These are phyloP conservation scores for Drosophila ercepeae DNA, from an alignment of 1,140 invertebrate species.

Conservation along the genomic window DNA sequence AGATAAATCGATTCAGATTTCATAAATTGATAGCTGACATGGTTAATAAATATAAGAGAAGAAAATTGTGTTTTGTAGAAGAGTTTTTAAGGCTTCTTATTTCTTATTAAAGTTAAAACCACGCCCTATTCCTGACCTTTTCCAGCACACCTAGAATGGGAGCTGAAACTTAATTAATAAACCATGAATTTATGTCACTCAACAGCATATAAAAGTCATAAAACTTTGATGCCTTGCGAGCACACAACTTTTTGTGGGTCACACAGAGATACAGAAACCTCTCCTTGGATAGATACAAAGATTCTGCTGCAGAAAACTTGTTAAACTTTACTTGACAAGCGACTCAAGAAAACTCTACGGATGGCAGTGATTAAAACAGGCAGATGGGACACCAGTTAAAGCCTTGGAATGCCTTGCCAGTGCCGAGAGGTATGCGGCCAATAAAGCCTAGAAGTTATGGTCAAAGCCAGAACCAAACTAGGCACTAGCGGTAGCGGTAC, in stretches of 20 bases:
- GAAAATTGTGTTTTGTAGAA: background rate
- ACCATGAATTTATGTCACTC: conserved; percentile 56
- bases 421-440: conserved; percentile 25
- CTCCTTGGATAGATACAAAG: conserved; percentile 4
- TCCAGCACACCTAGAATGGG: conserved; percentile 15
- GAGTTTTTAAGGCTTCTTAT: too few relatives aligned
- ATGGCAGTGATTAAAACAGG: conserved; percentile 30
- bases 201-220: conserved; percentile 46
- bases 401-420: conserved; percentile 26
- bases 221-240: conserved; percentile 53
- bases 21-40: conserved; percentile 22
- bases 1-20: background rate
- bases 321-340: conserved; percentile 40
- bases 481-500: conserved; percentile 39
- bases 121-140: conserved; percentile 5
- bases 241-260: conserved; percentile 42
- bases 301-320: conserved; percentile 25
- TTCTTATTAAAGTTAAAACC: background rate
- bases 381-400: conserved; percentile 28
- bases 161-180: conserved; percentile 62
- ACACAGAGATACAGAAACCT: background rate
- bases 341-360: conserved; percentile 29
- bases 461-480: conserved; percentile 17
- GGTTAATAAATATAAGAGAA: conserved; percentile 1
- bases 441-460: conserved; percentile 22